Conservation (phyloP, 2,797 vertebrate species). For the Percopsis omiscomaycus region DNA sequence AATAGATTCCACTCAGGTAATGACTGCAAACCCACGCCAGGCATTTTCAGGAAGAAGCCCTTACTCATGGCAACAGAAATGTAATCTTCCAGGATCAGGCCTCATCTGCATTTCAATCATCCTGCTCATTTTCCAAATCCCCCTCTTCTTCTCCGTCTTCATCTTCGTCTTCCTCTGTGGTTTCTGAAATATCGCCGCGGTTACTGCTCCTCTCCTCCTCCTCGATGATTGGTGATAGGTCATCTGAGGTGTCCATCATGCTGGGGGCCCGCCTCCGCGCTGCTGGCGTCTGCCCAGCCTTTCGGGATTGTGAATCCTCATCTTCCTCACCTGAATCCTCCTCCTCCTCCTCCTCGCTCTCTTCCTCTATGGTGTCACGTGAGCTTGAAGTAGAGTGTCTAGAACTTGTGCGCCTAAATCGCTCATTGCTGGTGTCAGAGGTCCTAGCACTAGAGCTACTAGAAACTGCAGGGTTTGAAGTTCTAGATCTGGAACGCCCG, state of each 20-base stretch:
- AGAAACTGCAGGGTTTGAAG: conserved; percentile 37
- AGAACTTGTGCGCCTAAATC: conserved; percentile 47
- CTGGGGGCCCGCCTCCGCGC: conserved; percentile 19
- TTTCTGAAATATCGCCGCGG: not conserved
- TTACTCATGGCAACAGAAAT: conserved; percentile 64
- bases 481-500: conserved; percentile 52
- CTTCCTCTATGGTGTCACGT: conserved; percentile 63
- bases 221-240: conserved; percentile 71
- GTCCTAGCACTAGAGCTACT: not conserved
- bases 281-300: conserved; percentile 32
- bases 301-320: conserved; percentile 29
- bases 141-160: conserved; percentile 30
- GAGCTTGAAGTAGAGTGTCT: conserved; percentile 64
- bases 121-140: conserved; percentile 42
- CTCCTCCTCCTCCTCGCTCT: conserved; percentile 38
- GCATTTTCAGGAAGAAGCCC: conserved; percentile 48
- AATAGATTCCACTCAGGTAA: conserved; percentile 65
- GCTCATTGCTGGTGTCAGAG: conserved; percentile 1
- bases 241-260: conserved; percentile 35
- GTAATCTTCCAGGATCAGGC: conserved; percentile 35
- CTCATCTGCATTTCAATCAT: conserved; percentile 55
- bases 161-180: conserved; percentile 17
- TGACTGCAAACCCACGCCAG: conserved; percentile 59
- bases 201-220: conserved; percentile 18
- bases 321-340: conserved; percentile 21